A percentile compares a stretch with the other conserved stretches of the same genome.
These are phyloP conservation scores for Zingel zingel DNA, from an alignment of 2,113 vertebrate genomes.

Conservation along the genomic window DNA sequence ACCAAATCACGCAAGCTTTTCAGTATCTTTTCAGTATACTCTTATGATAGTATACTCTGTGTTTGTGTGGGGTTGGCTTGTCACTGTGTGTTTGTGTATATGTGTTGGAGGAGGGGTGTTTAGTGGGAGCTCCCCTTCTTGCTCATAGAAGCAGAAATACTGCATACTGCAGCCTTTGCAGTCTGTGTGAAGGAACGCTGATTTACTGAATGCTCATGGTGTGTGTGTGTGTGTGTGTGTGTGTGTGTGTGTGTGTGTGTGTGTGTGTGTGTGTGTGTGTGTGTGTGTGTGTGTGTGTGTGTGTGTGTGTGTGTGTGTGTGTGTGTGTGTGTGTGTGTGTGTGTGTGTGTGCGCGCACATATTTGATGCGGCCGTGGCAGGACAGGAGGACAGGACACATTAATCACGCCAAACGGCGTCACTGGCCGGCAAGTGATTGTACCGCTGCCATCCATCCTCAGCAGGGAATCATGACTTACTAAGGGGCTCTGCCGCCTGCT, in stretches of 20 bases:
- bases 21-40: neutral
- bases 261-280: too few relatives aligned
- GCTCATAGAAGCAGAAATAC: constrained; percentile 60
- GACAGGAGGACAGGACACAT: constrained; percentile 25
- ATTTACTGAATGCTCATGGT: constrained; percentile 33
- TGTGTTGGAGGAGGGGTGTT: neutral
- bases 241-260: too few relatives aligned
- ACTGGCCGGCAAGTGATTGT: constrained; percentile 23
- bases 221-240: too few relatives aligned
- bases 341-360: neutral
- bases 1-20: constrained; percentile 18
- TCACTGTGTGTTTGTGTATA: neutral
- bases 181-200: constrained; percentile 13
- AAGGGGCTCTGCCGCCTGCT: constrained; percentile 23
- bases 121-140: constrained; percentile 4
- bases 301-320: constrained; percentile 5
- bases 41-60: neutral
- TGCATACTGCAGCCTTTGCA: constrained; percentile 61
- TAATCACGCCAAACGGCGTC: constrained; percentile 32
- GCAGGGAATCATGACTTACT: constrained; percentile 5
- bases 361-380: neutral
- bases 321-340: neutral
- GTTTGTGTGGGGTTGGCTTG: neutral
- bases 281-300: neutral
- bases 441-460: constrained; percentile 13